Evolutionary conservation across 2,797 vertebrate genomes (phyloP).

Genomic region (Picus viridis): DNA sequence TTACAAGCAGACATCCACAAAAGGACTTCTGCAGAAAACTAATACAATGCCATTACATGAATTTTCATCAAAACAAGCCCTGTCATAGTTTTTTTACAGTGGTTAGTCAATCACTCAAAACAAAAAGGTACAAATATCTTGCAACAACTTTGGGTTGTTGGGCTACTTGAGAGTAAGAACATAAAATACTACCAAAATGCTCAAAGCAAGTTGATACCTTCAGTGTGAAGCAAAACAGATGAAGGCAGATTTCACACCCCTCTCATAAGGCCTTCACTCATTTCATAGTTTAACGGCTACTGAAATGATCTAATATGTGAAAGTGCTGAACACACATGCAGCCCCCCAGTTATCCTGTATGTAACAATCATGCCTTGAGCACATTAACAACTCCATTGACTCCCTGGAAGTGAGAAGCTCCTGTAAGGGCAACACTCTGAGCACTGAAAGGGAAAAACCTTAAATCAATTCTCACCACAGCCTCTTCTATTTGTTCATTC

Average conservation of each 20-base stretch:
- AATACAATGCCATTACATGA: not conserved
- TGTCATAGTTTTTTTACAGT: not conserved
- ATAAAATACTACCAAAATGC: not conserved
- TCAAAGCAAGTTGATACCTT: not conserved
- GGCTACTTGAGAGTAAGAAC: not conserved
- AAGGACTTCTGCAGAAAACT: not conserved
- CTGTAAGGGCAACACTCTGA: not conserved
- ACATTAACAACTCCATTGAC: not conserved
- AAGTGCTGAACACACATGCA: not conserved
- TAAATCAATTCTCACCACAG: not conserved
- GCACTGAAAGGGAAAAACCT: not conserved
- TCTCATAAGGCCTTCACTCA: not conserved
- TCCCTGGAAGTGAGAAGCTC: not conserved
- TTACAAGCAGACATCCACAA: not conserved
- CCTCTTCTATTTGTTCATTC: not conserved
- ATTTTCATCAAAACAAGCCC: not conserved
- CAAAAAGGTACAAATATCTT: not conserved
- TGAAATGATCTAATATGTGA: not conserved
- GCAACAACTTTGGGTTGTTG: not conserved
- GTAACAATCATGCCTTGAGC: not conserved
- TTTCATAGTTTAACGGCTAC: not conserved
- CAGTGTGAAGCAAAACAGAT: not conserved
- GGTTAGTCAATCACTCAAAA: not conserved
- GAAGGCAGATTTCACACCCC: not conserved
- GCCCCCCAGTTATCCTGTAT: fast-evolving